phyloP scores from a whole-genome alignment of 2,888 invertebrate species.

The Spodoptera picta region DNA sequence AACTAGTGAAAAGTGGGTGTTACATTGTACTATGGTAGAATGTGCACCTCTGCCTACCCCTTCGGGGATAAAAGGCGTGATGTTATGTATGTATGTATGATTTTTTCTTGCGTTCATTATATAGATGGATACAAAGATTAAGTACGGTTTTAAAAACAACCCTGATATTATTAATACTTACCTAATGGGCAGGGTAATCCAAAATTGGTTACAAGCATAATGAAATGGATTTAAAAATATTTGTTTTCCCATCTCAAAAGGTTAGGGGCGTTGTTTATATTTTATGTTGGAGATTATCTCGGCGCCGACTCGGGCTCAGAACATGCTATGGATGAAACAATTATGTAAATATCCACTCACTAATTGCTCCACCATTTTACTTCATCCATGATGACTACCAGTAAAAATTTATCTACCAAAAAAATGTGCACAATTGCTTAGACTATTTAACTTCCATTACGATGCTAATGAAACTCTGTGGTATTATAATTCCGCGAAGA shows the following conservation, averaged over 20 bases:
- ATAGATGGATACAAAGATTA: no score
- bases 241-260: constrained; percentile 19
- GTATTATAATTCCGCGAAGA: constrained; percentile 21
- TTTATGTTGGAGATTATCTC: constrained; percentile 54
- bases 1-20: no score
- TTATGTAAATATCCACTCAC: constrained; percentile 65
- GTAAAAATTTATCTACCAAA: constrained; percentile 45
- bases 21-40: no score
- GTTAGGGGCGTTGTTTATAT: constrained; percentile 36
- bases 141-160: no score
- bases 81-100: no score
- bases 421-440: constrained; percentile 38
- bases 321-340: constrained; percentile 63
- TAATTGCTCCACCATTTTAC: constrained; percentile 63
- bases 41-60: no score
- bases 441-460: constrained; percentile 44
- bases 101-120: no score
- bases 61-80: no score
- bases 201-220: constrained; percentile 10
- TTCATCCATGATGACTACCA: constrained; percentile 51
- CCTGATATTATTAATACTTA: no score
- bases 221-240: constrained; percentile 8
- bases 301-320: constrained; percentile 39
- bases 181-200: constrained; percentile 6
- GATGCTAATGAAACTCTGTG: constrained; percentile 41